A percentile compares a stretch with the other conserved stretches of the same genome.
Conservation (phyloP, 2,888 invertebrate genomes). For the Chrysolina haemoptera region DNA sequence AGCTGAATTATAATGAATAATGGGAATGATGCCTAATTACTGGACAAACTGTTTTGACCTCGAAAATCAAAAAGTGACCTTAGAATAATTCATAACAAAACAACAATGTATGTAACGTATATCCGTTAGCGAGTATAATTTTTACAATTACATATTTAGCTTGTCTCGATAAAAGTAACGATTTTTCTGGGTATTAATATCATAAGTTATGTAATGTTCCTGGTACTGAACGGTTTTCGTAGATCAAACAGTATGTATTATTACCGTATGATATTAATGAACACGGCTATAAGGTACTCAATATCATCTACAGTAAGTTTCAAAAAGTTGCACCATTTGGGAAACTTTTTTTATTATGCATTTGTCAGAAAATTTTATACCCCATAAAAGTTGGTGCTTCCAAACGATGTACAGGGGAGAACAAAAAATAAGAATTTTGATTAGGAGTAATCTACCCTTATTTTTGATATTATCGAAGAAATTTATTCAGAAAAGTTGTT, state of each 20-base stretch:
- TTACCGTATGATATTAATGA: slow-evolving; percentile 27
- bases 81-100: slow-evolving; percentile 39
- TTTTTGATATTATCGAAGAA: no score
- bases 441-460: no score
- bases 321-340: no score
- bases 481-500: no score
- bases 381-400: no score
- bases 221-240: slow-evolving; percentile 38
- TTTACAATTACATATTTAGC: slow-evolving; percentile 45
- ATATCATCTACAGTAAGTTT: no score
- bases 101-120: slow-evolving; percentile 44
- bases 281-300: background rate
- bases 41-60: slow-evolving; percentile 50
- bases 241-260: slow-evolving; percentile 38
- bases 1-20: slow-evolving; percentile 43
- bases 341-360: no score
- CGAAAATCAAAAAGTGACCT: slow-evolving; percentile 54
- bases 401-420: no score
- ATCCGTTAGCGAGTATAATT: slow-evolving; percentile 45
- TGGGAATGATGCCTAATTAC: slow-evolving; percentile 52
- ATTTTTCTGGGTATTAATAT: slow-evolving; percentile 35
- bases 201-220: slow-evolving; percentile 35
- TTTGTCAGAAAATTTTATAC: no score
- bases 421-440: no score
- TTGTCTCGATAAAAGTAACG: slow-evolving; percentile 39